Evolutionary conservation across 2,797 vertebrate genomes (phyloP), one percentile per base, ranked within the genome.

Genomic region (Allobates femoralis): DNA sequence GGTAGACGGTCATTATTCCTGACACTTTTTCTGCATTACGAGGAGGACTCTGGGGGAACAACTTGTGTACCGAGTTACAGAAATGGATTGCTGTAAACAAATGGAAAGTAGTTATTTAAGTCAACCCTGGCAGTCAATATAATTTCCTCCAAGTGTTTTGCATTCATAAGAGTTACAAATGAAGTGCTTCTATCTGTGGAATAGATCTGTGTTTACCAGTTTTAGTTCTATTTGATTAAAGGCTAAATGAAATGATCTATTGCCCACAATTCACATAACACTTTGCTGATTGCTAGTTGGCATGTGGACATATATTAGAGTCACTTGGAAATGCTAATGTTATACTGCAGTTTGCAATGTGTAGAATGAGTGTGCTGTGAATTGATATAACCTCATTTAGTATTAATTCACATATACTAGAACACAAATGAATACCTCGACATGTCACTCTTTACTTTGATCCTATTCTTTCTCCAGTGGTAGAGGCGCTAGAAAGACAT

Each of bases 1-100:
- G 94, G 94, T 95, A 95, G 95, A 94, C 93, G 94, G 94, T 94
- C 94, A 95, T 95, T 95, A 95, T 95, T 95, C 93, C 93, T 95
- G 95, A 94, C 95, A 95, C 93, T 94, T 96, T 94, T 92, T 93
- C 93, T 91, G 94, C 93, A 93, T 93, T 94, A 93, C 93, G 92
- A 92, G 93, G 91, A 93, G 92, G 93, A 93, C 94, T 94, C 94
- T 91, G 88, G 93, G 93, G 94, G 92, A 84, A 91, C 92, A 94
- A 93, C 93, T 91, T 92, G 93, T 94, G 92, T 93, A 93, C 90
- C 87, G 92, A 90, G 90, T 91, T 93, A 92, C 91, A 91, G 92
- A 94, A 94, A 93, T 93, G 94, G 93, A 95, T 95, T 93, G 94
- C 94, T 94, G 93, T 84, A 94, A 94, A 92, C 93, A 91, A 94